A percentile compares a stretch with the other conserved stretches of the same genome.
Evolutionary conservation across 2,797 vertebrate species (phyloP).

Genomic region (Urosaurus nigricauda): DNA sequence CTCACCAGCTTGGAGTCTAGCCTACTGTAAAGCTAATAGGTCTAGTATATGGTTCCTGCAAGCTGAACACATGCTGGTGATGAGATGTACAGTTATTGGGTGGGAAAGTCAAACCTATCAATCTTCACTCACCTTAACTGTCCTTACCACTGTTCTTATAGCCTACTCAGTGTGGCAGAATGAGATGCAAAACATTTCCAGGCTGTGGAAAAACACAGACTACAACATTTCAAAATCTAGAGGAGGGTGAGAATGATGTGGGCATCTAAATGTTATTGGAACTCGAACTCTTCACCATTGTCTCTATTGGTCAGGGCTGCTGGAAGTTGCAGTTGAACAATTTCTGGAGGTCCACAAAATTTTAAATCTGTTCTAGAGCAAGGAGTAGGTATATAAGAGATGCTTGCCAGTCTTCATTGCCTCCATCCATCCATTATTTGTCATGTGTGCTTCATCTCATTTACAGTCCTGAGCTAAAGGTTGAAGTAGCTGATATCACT

Average conservation of each 20-base stretch:
- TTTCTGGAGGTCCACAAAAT: too few relatives aligned
- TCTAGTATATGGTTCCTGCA: background rate
- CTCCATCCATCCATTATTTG: background rate
- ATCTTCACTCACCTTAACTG: background rate
- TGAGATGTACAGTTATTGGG: background rate
- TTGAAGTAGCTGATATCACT: background rate
- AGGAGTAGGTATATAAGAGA: background rate
- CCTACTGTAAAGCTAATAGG: background rate
- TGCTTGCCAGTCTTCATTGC: background rate
- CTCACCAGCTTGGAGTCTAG: background rate
- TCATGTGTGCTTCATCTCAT: background rate
- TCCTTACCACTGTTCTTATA: background rate
- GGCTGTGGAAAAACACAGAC: background rate
- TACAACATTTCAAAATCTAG: too few relatives aligned
- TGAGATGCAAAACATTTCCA: background rate
- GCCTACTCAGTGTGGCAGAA: conserved; percentile 10
- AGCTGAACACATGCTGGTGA: background rate
- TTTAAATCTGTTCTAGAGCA: too few relatives aligned
- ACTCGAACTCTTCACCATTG: too few relatives aligned
- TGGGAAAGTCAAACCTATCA: background rate
- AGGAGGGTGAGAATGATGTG: too few relatives aligned
- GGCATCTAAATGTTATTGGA: too few relatives aligned
- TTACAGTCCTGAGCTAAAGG: background rate
- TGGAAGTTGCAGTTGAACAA: too few relatives aligned
- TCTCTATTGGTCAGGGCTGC: too few relatives aligned